These are phyloP conservation scores for Salvelinus sp. DNA, from an alignment of 2,113 vertebrate genomes.

Conservation along the genomic window DNA sequence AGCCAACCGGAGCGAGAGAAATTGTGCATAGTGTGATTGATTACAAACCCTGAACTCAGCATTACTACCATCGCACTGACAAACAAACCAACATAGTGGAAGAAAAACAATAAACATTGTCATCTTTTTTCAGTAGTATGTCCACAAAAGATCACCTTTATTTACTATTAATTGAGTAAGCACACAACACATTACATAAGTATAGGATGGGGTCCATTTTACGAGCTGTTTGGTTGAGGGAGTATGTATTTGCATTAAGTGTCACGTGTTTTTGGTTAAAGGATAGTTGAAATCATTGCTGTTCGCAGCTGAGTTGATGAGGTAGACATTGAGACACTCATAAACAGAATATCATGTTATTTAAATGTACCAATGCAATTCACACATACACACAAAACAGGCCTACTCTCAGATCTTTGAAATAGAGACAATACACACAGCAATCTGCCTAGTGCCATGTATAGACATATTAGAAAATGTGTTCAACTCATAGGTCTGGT, in stretches of 20 bases:
- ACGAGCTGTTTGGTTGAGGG: conserved; percentile 49
- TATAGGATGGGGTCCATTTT: conserved; percentile 44
- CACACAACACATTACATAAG: conserved; percentile 55
- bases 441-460: conserved; percentile 53
- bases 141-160: conserved; percentile 72
- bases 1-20: conserved; percentile 47
- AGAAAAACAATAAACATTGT: conserved; percentile 52
- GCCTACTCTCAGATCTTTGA: conserved; percentile 24
- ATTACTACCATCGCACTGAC: conserved; percentile 23
- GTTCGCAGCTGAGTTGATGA: conserved; percentile 75
- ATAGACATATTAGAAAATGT: conserved; percentile 43
- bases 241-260: conserved; percentile 45
- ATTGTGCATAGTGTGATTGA: conserved; percentile 53
- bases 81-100: conserved; percentile 22
- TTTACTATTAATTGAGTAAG: conserved; percentile 62
- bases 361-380: conserved; percentile 42
- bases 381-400: conserved; percentile 26
- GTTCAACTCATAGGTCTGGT: too few relatives aligned
- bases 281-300: conserved; percentile 67
- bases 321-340: conserved; percentile 77
- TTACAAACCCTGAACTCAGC: conserved; percentile 40
- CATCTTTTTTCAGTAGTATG: conserved; percentile 44
- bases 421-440: conserved; percentile 37
- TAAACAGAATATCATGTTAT: conserved; percentile 59
- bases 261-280: conserved; percentile 66